Percentiles rank a stretch among this genome's conserved stretches.
Conservation (phyloP, 2,888 invertebrate species). For the Apoda limacodes region DNA sequence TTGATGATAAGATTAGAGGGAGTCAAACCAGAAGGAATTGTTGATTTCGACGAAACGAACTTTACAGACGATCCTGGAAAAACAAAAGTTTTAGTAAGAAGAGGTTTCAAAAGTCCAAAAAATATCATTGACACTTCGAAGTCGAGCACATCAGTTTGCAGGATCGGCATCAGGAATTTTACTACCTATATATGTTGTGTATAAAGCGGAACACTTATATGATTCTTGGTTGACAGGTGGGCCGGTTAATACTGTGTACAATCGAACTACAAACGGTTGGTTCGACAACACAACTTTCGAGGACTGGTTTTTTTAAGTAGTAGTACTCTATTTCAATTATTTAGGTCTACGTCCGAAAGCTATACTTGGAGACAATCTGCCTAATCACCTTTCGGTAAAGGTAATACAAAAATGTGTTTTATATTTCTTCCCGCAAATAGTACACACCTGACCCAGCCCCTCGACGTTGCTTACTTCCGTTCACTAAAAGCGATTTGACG, state of each 20-base stretch:
- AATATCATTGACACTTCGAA: slow-evolving; percentile 16
- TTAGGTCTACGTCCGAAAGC: no score
- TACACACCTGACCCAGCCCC: no score
- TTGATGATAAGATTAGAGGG: no score
- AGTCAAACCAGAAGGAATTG: no score
- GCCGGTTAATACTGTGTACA: slow-evolving; percentile 15
- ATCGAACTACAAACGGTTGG: slow-evolving; percentile 19
- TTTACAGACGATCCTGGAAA: slow-evolving; percentile 16
- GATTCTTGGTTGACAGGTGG: slow-evolving; percentile 16
- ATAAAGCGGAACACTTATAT: slow-evolving; percentile 19
- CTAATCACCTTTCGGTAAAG: no score
- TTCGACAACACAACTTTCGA: slow-evolving; percentile 17
- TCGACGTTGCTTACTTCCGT: no score
- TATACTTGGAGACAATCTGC: no score
- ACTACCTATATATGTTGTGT: slow-evolving; percentile 18
- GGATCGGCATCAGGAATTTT: slow-evolving; percentile 16
- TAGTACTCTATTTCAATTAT: no score
- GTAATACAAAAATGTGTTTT: no score
- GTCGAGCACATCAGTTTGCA: slow-evolving; percentile 17
- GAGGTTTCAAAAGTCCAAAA: slow-evolving; percentile 19
- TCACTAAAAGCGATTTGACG: no score
- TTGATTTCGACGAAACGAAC: slow-evolving; percentile 20
- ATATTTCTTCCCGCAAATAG: no score
- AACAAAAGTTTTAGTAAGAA: slow-evolving; percentile 16
- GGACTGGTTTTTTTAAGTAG: slow-evolving; percentile 22